These are phyloP conservation scores for Scyliorhinus canicula DNA, from an alignment of 2,797 vertebrate genomes.

Conservation along the genomic window DNA sequence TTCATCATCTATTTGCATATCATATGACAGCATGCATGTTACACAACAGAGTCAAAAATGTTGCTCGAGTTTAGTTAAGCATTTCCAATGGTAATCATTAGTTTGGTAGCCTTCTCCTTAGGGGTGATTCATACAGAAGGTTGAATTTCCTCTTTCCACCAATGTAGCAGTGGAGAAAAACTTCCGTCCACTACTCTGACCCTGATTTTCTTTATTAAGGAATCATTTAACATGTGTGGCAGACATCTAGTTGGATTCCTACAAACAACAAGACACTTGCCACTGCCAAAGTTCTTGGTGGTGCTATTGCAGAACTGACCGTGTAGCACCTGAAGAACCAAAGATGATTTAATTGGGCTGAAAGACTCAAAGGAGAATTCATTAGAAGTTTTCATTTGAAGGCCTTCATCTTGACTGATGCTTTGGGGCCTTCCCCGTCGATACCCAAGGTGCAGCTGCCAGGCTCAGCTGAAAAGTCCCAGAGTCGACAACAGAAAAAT, in stretches of 20 bases:
- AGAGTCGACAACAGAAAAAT: neutral
- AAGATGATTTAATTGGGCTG: neutral
- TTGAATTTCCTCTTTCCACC: neutral
- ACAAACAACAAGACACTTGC: neutral
- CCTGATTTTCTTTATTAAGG: neutral
- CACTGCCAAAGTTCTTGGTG: neutral
- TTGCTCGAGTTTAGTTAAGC: neutral
- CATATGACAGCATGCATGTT: neutral
- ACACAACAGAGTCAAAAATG: neutral
- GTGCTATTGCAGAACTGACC: neutral
- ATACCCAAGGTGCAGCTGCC: neutral
- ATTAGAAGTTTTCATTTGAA: neutral
- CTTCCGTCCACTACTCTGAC: neutral
- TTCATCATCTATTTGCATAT: neutral
- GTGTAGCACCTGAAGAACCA: neutral
- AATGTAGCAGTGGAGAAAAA: neutral
- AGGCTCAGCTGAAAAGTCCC: neutral
- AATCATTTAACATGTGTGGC: neutral
- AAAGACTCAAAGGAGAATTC: neutral
- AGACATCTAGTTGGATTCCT: neutral
- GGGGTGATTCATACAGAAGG: neutral
- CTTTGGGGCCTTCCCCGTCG: neutral
- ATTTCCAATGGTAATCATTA: neutral
- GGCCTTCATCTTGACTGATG: neutral
- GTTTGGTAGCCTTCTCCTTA: neutral